Evolutionary conservation across 2,888 invertebrate genomes (phyloP), one percentile per base, ranked within the genome.

Genomic region (Ernsta delagoae): DNA sequence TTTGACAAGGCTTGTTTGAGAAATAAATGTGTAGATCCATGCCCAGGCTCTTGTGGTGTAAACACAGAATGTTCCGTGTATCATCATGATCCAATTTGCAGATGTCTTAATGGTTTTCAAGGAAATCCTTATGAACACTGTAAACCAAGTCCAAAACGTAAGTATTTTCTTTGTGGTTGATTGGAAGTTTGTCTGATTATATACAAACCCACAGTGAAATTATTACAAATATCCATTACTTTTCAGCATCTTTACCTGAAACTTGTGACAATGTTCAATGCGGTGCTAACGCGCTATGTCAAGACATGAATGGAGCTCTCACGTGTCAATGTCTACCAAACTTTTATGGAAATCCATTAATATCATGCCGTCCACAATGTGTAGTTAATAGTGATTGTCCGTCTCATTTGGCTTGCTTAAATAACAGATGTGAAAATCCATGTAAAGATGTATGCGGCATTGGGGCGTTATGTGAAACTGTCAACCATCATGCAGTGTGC

Each of bases 81-180:
- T 73, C 93, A 95, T 66, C 97, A 97, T 77, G 95, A 95, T 72
- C 97, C 97, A 9, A 94, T 96, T 59, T 97, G 97, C 83, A 94
- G 94, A 62, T 97, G 97, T 80, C 94, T 94, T 68, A 85, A 93
- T 70, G 96, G 96, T 61, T 94, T 96, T 63, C 92, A 94, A 75
- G 97, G 97, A 77, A 96, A 97, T 88, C 96, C 97, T 11, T 97
- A 96, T 81, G 96, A 96, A 79, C 95, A 96, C 79, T 97, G 97
- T 79, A 93, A 95, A 73, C 88, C 92, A 45, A 94, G 95, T 64
- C 88, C 90, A 53, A 85, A 87, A 74, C 88, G 95, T 95, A 90
- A 93, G 94, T 92, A 62, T 70, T 60, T 34, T 45, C 16, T 50
- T 50, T 2, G 16, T 50, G 8, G 7, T 50, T 50, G 16, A 24